Conservation (phyloP, 2,888 invertebrate genomes). For the Brenthis ino region DNA sequence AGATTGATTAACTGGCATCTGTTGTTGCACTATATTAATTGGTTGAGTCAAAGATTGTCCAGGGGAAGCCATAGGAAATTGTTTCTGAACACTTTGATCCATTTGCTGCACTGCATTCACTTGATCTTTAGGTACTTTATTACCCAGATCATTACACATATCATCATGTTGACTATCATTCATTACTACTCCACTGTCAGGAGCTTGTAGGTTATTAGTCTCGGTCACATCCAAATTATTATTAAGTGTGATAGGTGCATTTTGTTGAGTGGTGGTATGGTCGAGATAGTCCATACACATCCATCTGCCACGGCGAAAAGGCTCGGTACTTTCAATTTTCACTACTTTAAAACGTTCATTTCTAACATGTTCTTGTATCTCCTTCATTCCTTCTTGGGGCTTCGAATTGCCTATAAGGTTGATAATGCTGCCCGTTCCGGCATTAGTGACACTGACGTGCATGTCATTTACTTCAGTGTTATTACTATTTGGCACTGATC, state of each 20-base stretch:
- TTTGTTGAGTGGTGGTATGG: conserved; percentile 85
- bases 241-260: conserved; percentile 74
- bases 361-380: conserved; percentile 87
- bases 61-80: conserved; percentile 79
- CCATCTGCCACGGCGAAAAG: conserved; percentile 96
- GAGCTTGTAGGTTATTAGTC: conserved; percentile 68
- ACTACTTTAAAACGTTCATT: conserved; percentile 96
- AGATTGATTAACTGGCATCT: conserved; percentile 72
- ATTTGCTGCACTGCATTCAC: conserved; percentile 75
- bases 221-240: conserved; percentile 76
- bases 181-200: conserved; percentile 78
- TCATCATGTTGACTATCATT: conserved; percentile 80
- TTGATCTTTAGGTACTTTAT: conserved; percentile 78
- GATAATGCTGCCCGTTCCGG: conserved; percentile 84
- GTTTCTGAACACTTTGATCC: conserved; percentile 76
- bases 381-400: conserved; percentile 81
- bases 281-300: conserved; percentile 97
- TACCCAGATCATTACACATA: conserved; percentile 73
- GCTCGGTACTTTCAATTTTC: conserved; percentile 97
- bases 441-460: conserved; percentile 84
- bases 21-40: conserved; percentile 71
- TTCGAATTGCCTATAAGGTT: conserved; percentile 81
- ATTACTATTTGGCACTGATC: conserved; percentile 79
- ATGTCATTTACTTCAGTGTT: conserved; percentile 82
- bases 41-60: conserved; percentile 79